phyloP scores from a whole-genome alignment of 2,113 vertebrate species.

The Henicopernis longicauda region DNA sequence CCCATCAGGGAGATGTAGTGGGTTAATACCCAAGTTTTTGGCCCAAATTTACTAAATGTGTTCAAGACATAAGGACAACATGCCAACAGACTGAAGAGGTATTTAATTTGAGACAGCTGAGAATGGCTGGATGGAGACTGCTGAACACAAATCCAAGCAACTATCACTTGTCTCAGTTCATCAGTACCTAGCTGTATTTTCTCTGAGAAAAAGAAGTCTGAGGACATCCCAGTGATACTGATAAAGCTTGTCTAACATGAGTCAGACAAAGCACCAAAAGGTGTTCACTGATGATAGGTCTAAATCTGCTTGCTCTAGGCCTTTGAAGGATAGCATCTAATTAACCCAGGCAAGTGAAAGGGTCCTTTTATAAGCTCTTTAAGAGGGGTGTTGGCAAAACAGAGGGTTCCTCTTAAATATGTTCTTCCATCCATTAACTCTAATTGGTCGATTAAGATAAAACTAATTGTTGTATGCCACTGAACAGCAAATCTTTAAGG shows the following conservation, averaged over 20 bases:
- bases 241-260: not conserved
- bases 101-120: not conserved
- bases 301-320: not conserved
- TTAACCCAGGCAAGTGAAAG: constrained; percentile 30
- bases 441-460: constrained; percentile 49
- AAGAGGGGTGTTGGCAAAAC: constrained; percentile 17
- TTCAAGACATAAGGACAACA: not conserved
- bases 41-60: not conserved
- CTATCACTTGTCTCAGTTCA: not conserved
- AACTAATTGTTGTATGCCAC: constrained; percentile 43
- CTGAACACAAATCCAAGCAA: not conserved
- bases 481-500: constrained; percentile 11
- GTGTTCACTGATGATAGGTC: not conserved
- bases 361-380: constrained; percentile 33
- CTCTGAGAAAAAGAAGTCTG: not conserved
- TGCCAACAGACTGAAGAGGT: not conserved
- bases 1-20: not conserved
- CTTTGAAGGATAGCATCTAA: constrained; percentile 16
- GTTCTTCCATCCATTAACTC: constrained; percentile 38
- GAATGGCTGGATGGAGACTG: not conserved
- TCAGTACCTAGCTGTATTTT: not conserved
- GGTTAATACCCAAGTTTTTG: not conserved
- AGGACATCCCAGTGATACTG: not conserved
- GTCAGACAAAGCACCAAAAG: not conserved
- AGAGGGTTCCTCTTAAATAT: not conserved